Evolutionary conservation across 1,140 invertebrate genomes (phyloP).

Genomic region (Meloidogyne chitwoodi): DNA sequence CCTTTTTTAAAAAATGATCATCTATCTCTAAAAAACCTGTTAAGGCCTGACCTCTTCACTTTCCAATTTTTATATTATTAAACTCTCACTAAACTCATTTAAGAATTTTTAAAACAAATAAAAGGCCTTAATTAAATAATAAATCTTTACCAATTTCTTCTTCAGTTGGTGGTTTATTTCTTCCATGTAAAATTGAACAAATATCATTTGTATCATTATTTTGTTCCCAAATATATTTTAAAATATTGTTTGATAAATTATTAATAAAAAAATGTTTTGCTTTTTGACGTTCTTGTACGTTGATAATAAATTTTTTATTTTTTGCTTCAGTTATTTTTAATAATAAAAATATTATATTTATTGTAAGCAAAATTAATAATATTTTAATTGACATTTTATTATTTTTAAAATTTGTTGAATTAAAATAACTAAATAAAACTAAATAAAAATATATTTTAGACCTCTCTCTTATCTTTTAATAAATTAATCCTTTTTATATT

Average conservation of each 20-base stretch:
- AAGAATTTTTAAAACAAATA: too few species aligned
- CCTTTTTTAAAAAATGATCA: too few species aligned
- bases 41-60: too few species aligned
- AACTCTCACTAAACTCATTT: too few species aligned
- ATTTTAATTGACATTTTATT: neutral
- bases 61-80: too few species aligned
- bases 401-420: too few species aligned
- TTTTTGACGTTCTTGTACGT: neutral
- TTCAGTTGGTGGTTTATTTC: neutral
- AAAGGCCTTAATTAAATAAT: too few species aligned
- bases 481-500: too few species aligned
- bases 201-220: neutral
- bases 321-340: neutral
- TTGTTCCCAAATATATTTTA: neutral
- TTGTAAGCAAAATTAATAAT: neutral
- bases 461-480: too few species aligned
- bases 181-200: neutral
- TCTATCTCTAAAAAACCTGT: too few species aligned
- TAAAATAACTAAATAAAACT: too few species aligned
- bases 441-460: too few species aligned
- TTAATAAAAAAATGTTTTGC: neutral
- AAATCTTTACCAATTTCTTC: neutral
- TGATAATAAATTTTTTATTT: neutral
- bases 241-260: neutral
- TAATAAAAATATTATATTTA: neutral